Evolutionary conservation across 2,888 invertebrate species (phyloP).

Genomic region (Calameuta filiformis): DNA sequence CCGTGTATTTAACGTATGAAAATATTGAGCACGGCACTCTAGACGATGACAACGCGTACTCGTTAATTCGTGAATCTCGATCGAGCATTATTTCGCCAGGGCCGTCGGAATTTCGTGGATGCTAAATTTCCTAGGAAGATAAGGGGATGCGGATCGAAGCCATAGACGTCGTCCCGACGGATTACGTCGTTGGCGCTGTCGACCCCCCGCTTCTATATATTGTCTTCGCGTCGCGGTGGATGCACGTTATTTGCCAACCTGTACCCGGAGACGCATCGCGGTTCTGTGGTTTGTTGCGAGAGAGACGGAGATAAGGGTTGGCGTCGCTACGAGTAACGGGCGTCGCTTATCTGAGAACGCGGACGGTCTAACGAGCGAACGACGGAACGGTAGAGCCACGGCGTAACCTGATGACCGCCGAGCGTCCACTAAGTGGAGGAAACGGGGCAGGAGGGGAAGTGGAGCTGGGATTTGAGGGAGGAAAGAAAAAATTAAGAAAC

Average conservation of each 20-base stretch:
- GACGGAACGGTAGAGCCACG: background rate
- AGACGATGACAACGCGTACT: slow-evolving; percentile 15
- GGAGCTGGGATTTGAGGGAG: no score
- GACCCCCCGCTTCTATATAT: background rate
- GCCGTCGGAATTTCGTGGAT: background rate
- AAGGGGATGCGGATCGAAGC: background rate
- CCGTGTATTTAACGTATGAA: slow-evolving; percentile 45
- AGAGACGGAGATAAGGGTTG: background rate
- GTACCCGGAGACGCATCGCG: background rate
- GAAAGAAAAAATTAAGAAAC: background rate
- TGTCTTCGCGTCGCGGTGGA: background rate
- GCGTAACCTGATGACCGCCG: background rate
- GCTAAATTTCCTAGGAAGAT: background rate
- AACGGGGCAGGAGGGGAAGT: no score
- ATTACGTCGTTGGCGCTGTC: background rate
- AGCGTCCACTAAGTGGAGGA: no score
- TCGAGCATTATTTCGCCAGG: rapidly evolving
- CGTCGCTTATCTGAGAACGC: background rate
- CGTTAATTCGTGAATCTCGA: background rate
- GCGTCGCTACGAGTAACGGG: background rate
- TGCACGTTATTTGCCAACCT: background rate
- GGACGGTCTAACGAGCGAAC: background rate
- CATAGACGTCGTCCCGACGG: background rate
- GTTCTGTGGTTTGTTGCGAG: background rate
- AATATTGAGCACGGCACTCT: slow-evolving; percentile 38